phyloP scores from a whole-genome alignment of 2,888 invertebrate genomes.

The Drosophila mayaguana region DNA sequence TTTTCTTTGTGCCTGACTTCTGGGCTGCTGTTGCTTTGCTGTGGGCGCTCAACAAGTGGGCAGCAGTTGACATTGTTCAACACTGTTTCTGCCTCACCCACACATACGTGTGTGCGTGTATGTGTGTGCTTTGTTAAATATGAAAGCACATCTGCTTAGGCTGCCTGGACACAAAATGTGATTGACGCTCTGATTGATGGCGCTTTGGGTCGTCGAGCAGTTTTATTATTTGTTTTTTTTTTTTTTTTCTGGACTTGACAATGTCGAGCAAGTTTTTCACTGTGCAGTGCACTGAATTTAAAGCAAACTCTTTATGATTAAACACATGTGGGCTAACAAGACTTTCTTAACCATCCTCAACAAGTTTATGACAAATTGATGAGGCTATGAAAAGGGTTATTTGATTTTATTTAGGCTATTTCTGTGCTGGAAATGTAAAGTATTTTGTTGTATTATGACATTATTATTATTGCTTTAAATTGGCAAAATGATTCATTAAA shows the following conservation, averaged over 20 bases:
- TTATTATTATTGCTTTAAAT: background rate
- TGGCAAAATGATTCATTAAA: background rate
- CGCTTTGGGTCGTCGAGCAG: constrained; percentile 49
- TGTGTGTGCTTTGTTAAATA: constrained; percentile 24
- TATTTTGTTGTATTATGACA: background rate
- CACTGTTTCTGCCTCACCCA: constrained; percentile 49
- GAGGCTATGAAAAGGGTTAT: background rate
- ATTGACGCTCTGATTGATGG: constrained; percentile 79
- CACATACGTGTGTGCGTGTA: background rate
- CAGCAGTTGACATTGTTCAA: constrained; percentile 71
- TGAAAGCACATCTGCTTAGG: constrained; percentile 60
- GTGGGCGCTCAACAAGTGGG: constrained; percentile 69
- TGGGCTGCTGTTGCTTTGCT: constrained; percentile 27
- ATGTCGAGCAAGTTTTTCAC: constrained; percentile 47
- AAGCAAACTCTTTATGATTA: background rate
- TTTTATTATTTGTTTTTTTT: constrained; percentile 16
- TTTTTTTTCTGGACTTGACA: constrained; percentile 45
- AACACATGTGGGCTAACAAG: background rate
- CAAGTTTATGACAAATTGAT: constrained; percentile 18
- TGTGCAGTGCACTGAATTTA: constrained; percentile 36
- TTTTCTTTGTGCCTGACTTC: constrained; percentile 75
- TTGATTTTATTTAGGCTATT: background rate
- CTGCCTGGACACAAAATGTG: constrained; percentile 54
- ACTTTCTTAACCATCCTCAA: background rate
- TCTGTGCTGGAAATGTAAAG: no score